These are phyloP conservation scores for Hafferia zeledoni DNA, from an alignment of 2,797 vertebrate genomes.

Conservation along the genomic window DNA sequence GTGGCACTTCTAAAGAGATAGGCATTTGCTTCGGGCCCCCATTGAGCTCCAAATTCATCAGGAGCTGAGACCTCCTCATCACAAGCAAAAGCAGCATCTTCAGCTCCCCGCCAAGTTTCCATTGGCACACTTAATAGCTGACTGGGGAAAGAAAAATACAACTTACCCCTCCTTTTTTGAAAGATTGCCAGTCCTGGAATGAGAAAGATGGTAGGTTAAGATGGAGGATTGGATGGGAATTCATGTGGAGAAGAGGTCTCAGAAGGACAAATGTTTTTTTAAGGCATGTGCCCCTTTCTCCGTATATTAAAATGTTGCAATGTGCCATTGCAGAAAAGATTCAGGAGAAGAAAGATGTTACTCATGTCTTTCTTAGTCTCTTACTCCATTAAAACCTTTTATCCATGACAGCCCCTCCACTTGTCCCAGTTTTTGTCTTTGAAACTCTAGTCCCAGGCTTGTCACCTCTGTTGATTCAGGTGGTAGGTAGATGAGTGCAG, in stretches of 20 bases:
- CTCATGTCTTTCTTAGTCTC: neutral
- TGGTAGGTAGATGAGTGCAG: neutral
- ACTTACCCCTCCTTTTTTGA: constrained; percentile 35
- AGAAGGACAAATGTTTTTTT: neutral
- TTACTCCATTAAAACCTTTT: neutral
- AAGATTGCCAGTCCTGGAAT: constrained; percentile 48
- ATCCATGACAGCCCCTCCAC: neutral
- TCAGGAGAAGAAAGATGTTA: neutral
- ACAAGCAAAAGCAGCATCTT: constrained; percentile 11
- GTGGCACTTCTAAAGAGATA: neutral
- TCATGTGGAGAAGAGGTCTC: neutral
- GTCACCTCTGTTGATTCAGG: neutral
- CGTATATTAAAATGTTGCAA: neutral
- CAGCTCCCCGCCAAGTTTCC: constrained; percentile 64
- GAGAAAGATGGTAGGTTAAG: constrained; percentile 48
- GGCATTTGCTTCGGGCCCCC: neutral
- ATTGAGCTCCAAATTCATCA: neutral
- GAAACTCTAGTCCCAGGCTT: neutral
- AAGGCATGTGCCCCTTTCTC: neutral
- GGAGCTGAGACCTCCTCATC: neutral
- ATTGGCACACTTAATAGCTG: constrained; percentile 53
- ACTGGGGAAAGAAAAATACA: constrained; percentile 60
- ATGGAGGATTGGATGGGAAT: constrained; percentile 25
- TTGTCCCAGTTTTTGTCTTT: neutral
- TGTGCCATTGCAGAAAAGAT: neutral